Evolutionary conservation across 2,113 vertebrate species (phyloP).

Genomic region (Phocoena phocoena): DNA sequence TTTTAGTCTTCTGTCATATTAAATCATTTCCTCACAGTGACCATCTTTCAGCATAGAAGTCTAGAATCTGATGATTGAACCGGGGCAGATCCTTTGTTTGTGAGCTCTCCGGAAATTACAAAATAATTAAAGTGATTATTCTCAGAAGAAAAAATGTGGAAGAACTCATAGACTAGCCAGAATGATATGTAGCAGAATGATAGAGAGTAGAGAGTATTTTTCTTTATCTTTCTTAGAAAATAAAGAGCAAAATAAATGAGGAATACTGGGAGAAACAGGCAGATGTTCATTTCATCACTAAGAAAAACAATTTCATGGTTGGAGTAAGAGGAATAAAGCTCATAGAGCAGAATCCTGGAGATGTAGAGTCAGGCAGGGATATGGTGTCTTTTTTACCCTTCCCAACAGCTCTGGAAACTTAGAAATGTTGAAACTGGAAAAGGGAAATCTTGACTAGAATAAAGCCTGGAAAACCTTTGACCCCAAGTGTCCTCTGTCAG

Average conservation of each 20-base stretch:
- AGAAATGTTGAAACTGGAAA: background rate
- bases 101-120: background rate
- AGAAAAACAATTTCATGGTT: background rate
- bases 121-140: background rate
- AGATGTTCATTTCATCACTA: background rate
- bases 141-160: background rate
- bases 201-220: background rate
- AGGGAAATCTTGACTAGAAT: background rate
- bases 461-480: background rate
- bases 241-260: background rate
- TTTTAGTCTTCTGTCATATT: conserved; percentile 34
- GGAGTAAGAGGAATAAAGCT: background rate
- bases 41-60: background rate
- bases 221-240: background rate
- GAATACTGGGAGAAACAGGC: background rate
- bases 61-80: background rate
- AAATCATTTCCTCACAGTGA: background rate
- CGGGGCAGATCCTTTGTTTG: background rate
- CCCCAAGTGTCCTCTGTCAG: background rate
- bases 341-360: background rate
- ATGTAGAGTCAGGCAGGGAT: background rate
- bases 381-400: background rate
- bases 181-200: background rate
- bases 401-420: background rate
- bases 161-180: background rate